These are phyloP conservation scores for Neostethus bicornis DNA, from an alignment of 2,797 vertebrate genomes.

Conservation along the genomic window DNA sequence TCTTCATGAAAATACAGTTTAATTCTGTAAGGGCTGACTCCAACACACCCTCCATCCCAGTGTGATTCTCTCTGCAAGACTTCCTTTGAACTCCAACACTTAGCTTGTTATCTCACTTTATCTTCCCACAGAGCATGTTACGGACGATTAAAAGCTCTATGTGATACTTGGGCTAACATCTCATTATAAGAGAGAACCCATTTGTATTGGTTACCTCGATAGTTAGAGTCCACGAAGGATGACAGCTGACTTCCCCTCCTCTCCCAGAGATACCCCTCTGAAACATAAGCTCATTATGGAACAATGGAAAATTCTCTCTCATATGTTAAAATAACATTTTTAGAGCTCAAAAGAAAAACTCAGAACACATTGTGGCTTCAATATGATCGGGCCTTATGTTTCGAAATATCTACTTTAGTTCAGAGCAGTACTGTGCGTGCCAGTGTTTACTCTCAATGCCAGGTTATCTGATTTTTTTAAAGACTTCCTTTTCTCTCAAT, in stretches of 20 bases:
- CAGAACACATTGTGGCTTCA: conserved; percentile 52
- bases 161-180: conserved; percentile 75
- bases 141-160: conserved; percentile 79
- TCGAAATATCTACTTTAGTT: conserved; percentile 36
- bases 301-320: conserved; percentile 62
- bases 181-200: conserved; percentile 77
- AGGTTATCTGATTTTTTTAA: conserved; percentile 51
- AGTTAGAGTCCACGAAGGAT: conserved; percentile 76
- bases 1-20: conserved; percentile 8
- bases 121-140: conserved; percentile 77
- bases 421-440: conserved; percentile 27
- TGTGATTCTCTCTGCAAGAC: conserved; percentile 53
- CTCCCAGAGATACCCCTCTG: conserved; percentile 70
- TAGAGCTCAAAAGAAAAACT: conserved; percentile 43
- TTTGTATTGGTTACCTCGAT: conserved; percentile 77
- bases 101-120: conserved; percentile 78
- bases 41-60: conserved; percentile 41
- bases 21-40: conserved; percentile 35
- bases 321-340: conserved; percentile 73
- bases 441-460: conserved; percentile 23
- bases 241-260: conserved; percentile 73
- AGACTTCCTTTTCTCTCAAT: too few species aligned
- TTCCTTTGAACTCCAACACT: conserved; percentile 75
- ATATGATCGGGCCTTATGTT: conserved; percentile 48
- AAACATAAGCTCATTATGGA: conserved; percentile 74